Base-by-base conservation (phyloP, 2,888 invertebrate species). In the Heliconius erato region DNA sequence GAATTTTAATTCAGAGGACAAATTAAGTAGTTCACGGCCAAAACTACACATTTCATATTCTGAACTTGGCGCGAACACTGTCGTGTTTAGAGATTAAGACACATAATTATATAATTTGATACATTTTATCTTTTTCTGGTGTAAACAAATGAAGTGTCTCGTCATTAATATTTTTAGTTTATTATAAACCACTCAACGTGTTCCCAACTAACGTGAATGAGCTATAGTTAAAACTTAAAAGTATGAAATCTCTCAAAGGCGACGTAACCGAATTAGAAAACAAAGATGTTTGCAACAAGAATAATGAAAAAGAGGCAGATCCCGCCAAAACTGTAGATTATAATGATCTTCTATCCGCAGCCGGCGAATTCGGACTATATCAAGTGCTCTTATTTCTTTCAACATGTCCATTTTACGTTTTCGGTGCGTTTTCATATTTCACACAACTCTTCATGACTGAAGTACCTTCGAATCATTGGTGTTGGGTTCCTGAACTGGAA, bases 381-480 rank as follows among this genome's bases (percentile, higher is more conserved):
- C 94, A 94, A 86, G 65, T 89, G 59, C 86, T 91, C 4, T 83
- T 94, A 9, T 91, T 91, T 83, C 83, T 92, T 23, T 87, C 89
- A 3, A 91, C 91, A 0, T 89, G 88, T 54, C 93, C 94, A 0
- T 94, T 94, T 84, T 92, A 93, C 82, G 84, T 91, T 12, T 93
- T 90, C 74, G 92, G 91, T 3, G 91, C 89, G 0, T 92, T 92
- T 80, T 83, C 87, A 4, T 94, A 94, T 80, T 93, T 92, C 79
- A 86, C 90, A 5, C 94, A 94, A 87, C 83, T 93, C 7, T 94
- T 94, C 78, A 85, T 94, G 79, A 94, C 94, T 2, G 92, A 93
- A 88, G 87, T 89, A 1, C 88, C 93, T 3, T 90, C 91, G 23
- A 91, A 93, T 78, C 92, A 93, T 80, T 94, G 94, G 94, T 94